Conservation (phyloP, 2,797 vertebrate species). For the Petrocephalus sullivani region DNA sequence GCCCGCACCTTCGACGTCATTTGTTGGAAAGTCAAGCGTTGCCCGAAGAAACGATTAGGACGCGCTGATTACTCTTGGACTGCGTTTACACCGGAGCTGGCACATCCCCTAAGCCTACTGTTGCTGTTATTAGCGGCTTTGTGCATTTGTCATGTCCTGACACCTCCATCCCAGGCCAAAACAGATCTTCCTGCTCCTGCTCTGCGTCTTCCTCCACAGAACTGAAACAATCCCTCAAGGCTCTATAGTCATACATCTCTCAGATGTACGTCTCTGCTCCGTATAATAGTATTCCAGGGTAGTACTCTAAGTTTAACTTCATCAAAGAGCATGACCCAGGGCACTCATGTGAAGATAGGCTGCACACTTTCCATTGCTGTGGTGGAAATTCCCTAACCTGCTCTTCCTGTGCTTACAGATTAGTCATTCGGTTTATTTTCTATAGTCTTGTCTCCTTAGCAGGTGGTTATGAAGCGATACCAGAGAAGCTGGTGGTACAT, state of each 20-base stretch:
- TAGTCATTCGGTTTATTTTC: background rate
- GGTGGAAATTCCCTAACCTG: background rate
- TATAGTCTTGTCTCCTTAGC: background rate
- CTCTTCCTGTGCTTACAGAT: background rate
- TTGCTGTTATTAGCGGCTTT: constrained; percentile 63
- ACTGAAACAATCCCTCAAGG: background rate
- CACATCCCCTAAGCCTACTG: constrained; percentile 53
- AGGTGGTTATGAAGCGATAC: background rate
- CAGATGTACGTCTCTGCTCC: background rate
- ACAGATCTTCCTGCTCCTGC: background rate
- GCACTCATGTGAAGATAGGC: background rate
- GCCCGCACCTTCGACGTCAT: constrained; percentile 57
- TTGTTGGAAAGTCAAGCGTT: constrained; percentile 66
- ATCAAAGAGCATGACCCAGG: background rate
- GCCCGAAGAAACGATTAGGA: constrained; percentile 68
- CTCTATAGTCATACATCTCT: background rate
- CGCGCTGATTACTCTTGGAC: constrained; percentile 66
- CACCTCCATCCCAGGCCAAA: constrained; percentile 30
- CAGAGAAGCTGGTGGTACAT: background rate
- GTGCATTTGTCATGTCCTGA: constrained; percentile 60
- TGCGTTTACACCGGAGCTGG: constrained; percentile 49
- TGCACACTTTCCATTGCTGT: background rate
- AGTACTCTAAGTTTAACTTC: background rate
- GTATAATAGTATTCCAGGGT: background rate
- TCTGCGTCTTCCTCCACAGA: background rate